phyloP scores from a whole-genome alignment of 2,113 vertebrate genomes.

The Struthidea cinerea region DNA sequence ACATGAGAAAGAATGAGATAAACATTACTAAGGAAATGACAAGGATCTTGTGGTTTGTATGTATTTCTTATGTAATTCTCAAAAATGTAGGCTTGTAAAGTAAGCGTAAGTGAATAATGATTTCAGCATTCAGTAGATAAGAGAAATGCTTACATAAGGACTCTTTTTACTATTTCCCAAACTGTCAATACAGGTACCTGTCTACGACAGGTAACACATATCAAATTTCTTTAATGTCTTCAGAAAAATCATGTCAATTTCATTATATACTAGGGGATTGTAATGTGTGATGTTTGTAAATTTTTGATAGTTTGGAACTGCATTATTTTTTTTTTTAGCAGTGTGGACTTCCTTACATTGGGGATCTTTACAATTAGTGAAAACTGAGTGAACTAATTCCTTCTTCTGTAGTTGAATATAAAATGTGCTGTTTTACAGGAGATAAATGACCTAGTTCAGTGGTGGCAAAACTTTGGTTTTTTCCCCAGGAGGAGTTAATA shows the following conservation, averaged over 20 bases:
- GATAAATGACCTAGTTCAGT: neutral
- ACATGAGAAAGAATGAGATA: neutral
- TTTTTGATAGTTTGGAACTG: neutral
- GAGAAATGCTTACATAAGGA: neutral
- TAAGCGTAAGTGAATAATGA: accelerated
- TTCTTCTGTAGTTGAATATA: neutral
- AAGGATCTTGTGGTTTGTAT: neutral
- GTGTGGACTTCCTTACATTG: neutral
- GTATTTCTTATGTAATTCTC: neutral
- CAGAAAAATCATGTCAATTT: neutral
- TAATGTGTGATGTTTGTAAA: neutral
- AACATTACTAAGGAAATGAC: neutral
- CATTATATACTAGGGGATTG: neutral
- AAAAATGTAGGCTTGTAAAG: neutral
- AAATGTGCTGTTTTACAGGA: neutral
- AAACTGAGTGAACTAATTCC: neutral
- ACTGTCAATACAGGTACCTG: neutral
- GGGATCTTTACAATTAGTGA: neutral
- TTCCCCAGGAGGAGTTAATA: too few species aligned
- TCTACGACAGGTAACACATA: neutral
- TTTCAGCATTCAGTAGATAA: neutral
- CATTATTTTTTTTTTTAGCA: neutral
- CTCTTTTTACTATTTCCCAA: neutral
- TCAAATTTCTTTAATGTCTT: neutral
- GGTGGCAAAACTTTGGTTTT: neutral